Evolutionary conservation across 2,888 invertebrate genomes (phyloP).

Genomic region (Diachrysia chrysitis): DNA sequence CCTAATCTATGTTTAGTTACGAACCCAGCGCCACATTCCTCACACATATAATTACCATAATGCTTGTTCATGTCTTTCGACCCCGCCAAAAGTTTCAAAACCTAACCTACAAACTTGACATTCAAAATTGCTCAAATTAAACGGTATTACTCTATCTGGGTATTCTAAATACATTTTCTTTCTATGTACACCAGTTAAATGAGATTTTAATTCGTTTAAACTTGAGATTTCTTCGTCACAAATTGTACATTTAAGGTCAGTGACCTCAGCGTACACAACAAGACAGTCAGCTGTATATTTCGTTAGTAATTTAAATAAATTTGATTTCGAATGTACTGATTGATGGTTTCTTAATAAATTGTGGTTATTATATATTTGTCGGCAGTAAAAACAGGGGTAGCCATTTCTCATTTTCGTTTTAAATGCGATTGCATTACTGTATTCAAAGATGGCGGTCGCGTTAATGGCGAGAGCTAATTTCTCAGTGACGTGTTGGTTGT

Average conservation of each 20-base stretch:
- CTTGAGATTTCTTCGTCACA: conserved; percentile 52
- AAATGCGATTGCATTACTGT: conserved; percentile 66
- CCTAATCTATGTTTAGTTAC: conserved; percentile 74
- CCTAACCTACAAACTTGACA: conserved; percentile 52
- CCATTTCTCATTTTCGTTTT: conserved; percentile 63
- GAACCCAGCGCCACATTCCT: conserved; percentile 67
- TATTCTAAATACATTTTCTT: conserved; percentile 60
- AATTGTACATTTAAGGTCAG: conserved; percentile 63
- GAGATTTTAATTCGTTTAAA: conserved; percentile 59
- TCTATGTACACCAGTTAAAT: conserved; percentile 55
- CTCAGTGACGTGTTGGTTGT: conserved; percentile 42
- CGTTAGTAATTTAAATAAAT: conserved; percentile 46
- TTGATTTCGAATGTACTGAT: conserved; percentile 40
- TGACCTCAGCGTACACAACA: conserved; percentile 66
- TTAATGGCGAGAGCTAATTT: conserved; percentile 60
- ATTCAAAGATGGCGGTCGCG: conserved; percentile 60
- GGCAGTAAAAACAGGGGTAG: conserved; percentile 67
- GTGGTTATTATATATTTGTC: conserved; percentile 48
- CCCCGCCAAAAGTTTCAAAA: conserved; percentile 12
- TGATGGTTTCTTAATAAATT: conserved; percentile 57
- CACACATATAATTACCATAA: conserved; percentile 49
- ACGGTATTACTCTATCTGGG: conserved; percentile 65
- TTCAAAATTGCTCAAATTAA: conserved; percentile 45
- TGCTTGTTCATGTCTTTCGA: conserved; percentile 35
- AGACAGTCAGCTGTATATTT: conserved; percentile 60